Conservation (phyloP, 2,797 vertebrate genomes). For the Discoglossus pictus region DNA sequence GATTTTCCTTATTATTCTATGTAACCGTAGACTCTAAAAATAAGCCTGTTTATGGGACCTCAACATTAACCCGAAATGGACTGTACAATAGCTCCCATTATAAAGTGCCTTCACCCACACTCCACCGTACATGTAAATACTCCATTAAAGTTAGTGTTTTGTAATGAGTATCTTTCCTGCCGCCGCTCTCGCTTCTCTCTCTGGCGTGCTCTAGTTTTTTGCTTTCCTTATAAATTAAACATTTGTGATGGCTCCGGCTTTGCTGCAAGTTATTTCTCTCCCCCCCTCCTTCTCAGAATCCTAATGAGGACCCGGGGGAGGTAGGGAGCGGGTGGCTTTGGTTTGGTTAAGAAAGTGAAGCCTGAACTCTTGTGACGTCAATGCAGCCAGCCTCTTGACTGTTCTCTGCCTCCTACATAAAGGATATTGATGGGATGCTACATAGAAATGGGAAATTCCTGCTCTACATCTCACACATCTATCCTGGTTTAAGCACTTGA, state of each 20-base stretch:
- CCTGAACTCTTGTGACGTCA: neutral
- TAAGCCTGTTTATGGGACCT: too few relatives aligned
- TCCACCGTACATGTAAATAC: neutral
- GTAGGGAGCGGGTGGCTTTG: conserved; percentile 47
- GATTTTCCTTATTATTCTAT: too few relatives aligned
- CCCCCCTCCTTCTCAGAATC: conserved; percentile 37
- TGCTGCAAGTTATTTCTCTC: conserved; percentile 28
- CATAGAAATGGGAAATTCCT: too few relatives aligned
- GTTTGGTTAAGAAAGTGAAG: conserved; percentile 35
- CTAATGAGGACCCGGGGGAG: conserved; percentile 54
- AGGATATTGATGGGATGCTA: neutral
- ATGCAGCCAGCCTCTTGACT: neutral
- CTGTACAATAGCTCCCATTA: too few relatives aligned
- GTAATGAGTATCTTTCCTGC: neutral
- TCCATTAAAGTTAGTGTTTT: conserved; percentile 10
- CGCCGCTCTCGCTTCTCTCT: neutral
- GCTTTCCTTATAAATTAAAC: conserved; percentile 57
- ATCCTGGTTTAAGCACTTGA: too few relatives aligned
- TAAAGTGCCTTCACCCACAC: conserved; percentile 3
- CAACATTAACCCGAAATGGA: too few relatives aligned
- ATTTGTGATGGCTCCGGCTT: conserved; percentile 45
- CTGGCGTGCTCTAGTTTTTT: conserved; percentile 48
- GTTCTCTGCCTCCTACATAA: neutral
- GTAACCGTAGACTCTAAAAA: too few relatives aligned
- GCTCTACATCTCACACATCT: too few relatives aligned